Evolutionary conservation across 2,113 vertebrate genomes (phyloP), one percentile per base, ranked within the genome.

Genomic region (Leptocoma aspasia): DNA sequence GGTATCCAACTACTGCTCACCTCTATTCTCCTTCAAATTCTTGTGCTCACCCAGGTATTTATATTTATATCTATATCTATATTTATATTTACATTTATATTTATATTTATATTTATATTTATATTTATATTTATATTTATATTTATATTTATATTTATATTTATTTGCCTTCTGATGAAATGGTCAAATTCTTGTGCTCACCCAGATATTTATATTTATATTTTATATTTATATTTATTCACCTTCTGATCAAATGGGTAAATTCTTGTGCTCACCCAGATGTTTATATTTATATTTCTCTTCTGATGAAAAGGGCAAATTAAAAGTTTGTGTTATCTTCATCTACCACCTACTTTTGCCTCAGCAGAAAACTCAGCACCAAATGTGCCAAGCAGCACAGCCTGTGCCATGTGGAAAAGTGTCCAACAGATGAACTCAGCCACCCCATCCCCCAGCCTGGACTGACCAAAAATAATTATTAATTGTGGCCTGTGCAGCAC

Each of bases 341-440:
- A 33, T 9, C 26, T 39, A 2, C 4, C 24, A 44, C 42, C 39
- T 1, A 30, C 22, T 13, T 44, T 18, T 0, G 2, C 33, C 59
- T 68, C 13, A 63, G 22, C 37, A 63, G 45, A 45, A 0, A 39
- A 5, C 22, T 31, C n/a, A 44, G 42, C 37, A 60, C 1, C 9
- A 56, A 31, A 15, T 0, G 4, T 0, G 3, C 52, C 20, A 13
- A 42, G 64, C 31, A 80, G 27, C 49, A 56, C 12, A 18, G 24
- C 0, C 1, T 45, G 31, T 24, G 60, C 3, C 27, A 44, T 4
- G 5, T 0, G 19, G 10, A 26, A 52, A 52, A 1, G 3, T 4
- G 20, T 1, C 7, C 54, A 76, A 5, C 4, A 86, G 31, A 11
- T 6, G 10, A 44, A n/a, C 24, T 10, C 1, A 49, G 8, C 13